Base-by-base conservation (phyloP, 2,888 invertebrate species). In the Cylindroiulus punctatus region DNA sequence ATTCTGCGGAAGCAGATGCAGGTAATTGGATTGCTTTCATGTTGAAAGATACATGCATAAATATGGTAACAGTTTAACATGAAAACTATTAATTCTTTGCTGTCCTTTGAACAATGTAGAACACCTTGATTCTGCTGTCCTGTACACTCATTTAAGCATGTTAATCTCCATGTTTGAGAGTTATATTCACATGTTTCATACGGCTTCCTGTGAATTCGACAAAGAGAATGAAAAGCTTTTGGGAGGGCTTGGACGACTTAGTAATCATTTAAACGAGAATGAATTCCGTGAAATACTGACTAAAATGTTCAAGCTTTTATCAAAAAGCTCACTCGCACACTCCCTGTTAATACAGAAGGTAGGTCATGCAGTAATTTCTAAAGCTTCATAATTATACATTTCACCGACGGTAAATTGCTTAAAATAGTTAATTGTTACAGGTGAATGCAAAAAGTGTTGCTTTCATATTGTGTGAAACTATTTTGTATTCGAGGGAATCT, bases 361-460 rank as follows among this genome's bases (percentile, higher is more conserved):
- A 14, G 2, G 76, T 30, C 76, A 12, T 14, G n/a, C n/a, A n/a
- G n/a, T 65, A 5, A n/a, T 3, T n/a, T 52, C 5, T 52, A 52
- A 0, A 2, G n/a, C 2, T 12, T 10, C 1, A 26, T 76, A 12
- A 26, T 14, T 30, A 26, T 30, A 7, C 22, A 76, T 76, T 76
- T 30, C 0, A 76, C 30, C 14, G n/a, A n/a, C n/a, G n/a, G n/a
- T 76, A 44, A 8, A 44, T 12, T 17, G 1, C 12, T 76, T 76
- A 26, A 30, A 26, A 76, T 17, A 14, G 30, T 76, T 76, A 14
- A 30, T 30, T 76, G 1, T 76, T 76, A 26, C 30, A 76, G 76
- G 76, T 76, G 30, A 76, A 76, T 14, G 76, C 30, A 76, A 76
- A 76, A 76, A 76, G 30, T 30, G 76, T 76, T 22, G 14, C 76